Base-by-base conservation (phyloP, 2,113 vertebrate species). In the Tachycineta bicolor region DNA sequence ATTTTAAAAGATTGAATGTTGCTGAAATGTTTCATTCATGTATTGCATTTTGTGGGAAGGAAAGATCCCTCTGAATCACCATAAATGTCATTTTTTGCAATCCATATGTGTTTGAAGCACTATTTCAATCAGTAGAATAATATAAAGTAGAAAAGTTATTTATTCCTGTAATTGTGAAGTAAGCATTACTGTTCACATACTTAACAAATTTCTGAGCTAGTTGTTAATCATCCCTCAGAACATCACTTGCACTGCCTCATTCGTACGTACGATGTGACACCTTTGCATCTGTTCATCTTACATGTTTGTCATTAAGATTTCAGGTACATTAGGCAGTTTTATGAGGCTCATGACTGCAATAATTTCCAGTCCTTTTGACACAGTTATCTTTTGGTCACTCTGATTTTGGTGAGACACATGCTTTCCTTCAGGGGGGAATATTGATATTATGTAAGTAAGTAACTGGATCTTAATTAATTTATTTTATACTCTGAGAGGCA, bases 231-330 rank as follows among this genome's bases (percentile, higher is more conserved):
- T 65, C 33, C 6, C 10, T 73, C 24, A 15, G 25, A 11, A 31
- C 65, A 6, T 55, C 44, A 18, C n/a, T 82, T 92, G 60, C 19
- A 59, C 33, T 69, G 17, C 11, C 12, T 82, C 7, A 7, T 50
- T 78, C 8, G 75, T 47, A 11, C 0, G 0, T 65, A 12, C 3
- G 3, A 1, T 33, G 23, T 71, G 73, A 60, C 29, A 43, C 10
- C 64, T 58, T 18, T 44, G 13, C 28, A 14, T 94, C 62, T 91
- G 10, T 44, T 96, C 14, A 21, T 89, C 23, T 65, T 62, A 10
- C 4, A 1, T 22, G 17, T 44, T 89, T 86, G 34, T 77, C 24
- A 11, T 41, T 78, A 69, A 64, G 62, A 43, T 58, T 73, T 62
- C 50, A 71, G 15, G 18, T 65, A 23, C 9, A 12, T 76, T 64